Evolutionary conservation across 2,113 vertebrate species (phyloP), one percentile per base, ranked within the genome.

Genomic region (Leptobrachium leishanense): DNA sequence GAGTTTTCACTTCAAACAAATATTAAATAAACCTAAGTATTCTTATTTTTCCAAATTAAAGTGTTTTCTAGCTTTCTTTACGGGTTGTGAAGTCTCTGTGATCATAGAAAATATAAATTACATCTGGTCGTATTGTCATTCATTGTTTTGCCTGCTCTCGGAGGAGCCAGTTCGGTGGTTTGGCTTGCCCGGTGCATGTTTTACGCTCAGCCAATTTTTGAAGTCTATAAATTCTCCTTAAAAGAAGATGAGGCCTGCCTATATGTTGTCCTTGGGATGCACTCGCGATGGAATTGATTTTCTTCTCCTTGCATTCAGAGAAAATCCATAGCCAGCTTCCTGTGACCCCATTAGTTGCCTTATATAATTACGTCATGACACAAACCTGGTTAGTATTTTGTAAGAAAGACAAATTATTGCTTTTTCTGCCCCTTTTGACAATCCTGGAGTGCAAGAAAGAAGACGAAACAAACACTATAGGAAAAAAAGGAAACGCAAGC

Each of bases 301-400:
- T 43, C 54, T 59, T 54, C 11, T 40, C 2, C 53, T 40, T 41
- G 5, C 11, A 59, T 43, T 63, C 39, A 53, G 10, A 65, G 11
- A 46, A 50, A 73, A 79, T 79, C 69, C 63, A 74, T 79, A 77
- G 70, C 68, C 68, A 44, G 39, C 46, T 42, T 43, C 20, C 5
- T 31, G 6, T 79, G 69, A 79, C 62, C 69, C 77, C 77, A 79
- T 72, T 78, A 78, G 76, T n/a, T 13, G 15, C 13, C 77, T 79
- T 79, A 68, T 44, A 67, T 44, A 59, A 57, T 79, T 68, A 73
- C 41, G 54, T 74, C 70, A 72, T 43, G 67, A 41, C 10, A 66
- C 31, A 73, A 41, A 67, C 12, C 39, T 39, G 12, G 44, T 15
- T 73, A 57, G 46, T 43, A 15, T 15, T 43, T 43, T 57, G 20